Conservation (phyloP, 1,140 invertebrate species). For the Pogonus chalceus region DNA sequence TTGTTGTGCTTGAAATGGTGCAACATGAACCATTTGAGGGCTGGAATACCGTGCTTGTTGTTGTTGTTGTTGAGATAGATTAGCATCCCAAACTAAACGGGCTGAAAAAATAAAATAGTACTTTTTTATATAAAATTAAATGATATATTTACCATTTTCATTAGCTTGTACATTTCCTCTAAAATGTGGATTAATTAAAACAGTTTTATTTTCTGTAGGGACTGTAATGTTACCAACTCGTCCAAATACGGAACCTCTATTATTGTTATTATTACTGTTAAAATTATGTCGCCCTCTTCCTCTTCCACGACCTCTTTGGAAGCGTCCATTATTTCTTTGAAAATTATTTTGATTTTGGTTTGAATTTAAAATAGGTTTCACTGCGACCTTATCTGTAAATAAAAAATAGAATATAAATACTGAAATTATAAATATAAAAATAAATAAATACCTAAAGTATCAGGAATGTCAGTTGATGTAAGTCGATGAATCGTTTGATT, state of each 20-base stretch:
- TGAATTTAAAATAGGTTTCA: too few relatives aligned
- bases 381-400: too few relatives aligned
- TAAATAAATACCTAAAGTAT: neutral
- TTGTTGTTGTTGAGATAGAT: neutral
- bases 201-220: neutral
- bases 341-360: too few relatives aligned
- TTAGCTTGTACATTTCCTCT: slow-evolving; percentile 2
- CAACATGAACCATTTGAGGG: neutral
- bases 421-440: neutral
- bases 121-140: neutral
- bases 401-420: neutral
- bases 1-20: neutral
- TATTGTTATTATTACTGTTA: too few relatives aligned
- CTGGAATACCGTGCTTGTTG: neutral
- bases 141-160: neutral
- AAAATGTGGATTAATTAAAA: slow-evolving; percentile 10
- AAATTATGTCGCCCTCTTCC: neutral
- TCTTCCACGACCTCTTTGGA: neutral
- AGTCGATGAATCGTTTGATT: neutral
- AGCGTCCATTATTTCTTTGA: too few relatives aligned
- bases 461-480: neutral
- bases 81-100: slow-evolving; percentile 7
- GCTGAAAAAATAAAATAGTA: neutral
- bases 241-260: neutral
- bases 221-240: neutral